Evolutionary conservation across 2,113 vertebrate genomes (phyloP), one percentile per base, ranked within the genome.

Genomic region (Balaeniceps rex): DNA sequence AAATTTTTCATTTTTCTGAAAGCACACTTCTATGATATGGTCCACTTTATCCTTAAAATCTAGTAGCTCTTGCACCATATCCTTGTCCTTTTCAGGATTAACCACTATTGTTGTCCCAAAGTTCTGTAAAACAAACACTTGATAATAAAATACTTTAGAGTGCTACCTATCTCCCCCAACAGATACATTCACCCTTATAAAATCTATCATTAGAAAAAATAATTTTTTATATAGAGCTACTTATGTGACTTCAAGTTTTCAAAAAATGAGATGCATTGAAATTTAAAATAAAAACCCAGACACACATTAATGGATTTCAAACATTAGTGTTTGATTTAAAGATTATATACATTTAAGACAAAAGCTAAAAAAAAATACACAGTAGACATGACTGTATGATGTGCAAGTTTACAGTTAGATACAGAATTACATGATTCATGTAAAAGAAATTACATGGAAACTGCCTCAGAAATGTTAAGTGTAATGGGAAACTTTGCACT

Each of bases 1-100:
- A 95, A 98, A 98, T 88, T 98, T 98, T 92, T 99, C 98, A 68
- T 98, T 99, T 97, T 98, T 98, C 97, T 98, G 98, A 98, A 99
- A 99, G 97, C 98, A 99, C 54, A 98, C 98, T 92, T 98, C 98
- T 65, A 98, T 98, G 94, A 99, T 98, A 61, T 98, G 98, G 97
- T 99, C 98, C 92, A 99, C 98, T 86, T 98, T 98, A 97, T 99
- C 98, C 97, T 99, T 99, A 95, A 99, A 99, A 94, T 98, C 98
- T 97, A 99, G 97, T 83, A 99, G 97, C 77, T 99, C 98, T 94
- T 98, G 98, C 42, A 99, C 98, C 98, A 99, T 99, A 93, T 98
- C 98, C 93, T 98, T 98, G 93, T 99, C 98, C 63, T 99, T 99
- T 95, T 99, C 98, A 88, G 98, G 98, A 78, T 98, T 99, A 95